Evolutionary conservation across 2,113 vertebrate genomes (phyloP).

Genomic region (Pelusios castaneus): DNA sequence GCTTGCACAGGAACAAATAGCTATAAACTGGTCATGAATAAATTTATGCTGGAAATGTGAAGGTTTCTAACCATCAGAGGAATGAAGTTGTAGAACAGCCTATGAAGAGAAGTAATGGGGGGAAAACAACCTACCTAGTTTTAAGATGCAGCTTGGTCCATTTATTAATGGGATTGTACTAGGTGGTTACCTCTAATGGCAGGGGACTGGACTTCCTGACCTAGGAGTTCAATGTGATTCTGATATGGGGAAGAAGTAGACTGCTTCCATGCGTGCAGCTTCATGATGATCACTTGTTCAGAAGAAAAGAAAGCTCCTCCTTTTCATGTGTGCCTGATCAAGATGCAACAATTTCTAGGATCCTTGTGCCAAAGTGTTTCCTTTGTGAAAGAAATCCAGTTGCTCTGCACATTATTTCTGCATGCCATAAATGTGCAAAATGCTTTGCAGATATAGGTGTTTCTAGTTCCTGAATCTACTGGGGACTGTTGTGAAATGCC

Average conservation of each 20-base stretch:
- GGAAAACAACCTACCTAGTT: too few relatives aligned
- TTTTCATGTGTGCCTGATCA: accelerated
- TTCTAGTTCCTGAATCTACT: neutral
- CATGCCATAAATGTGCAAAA: neutral
- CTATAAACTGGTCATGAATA: too few relatives aligned
- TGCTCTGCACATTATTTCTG: neutral
- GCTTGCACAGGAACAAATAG: too few relatives aligned
- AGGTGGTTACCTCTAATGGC: too few relatives aligned
- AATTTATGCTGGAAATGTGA: too few relatives aligned
- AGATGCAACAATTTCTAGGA: neutral
- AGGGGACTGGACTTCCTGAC: too few relatives aligned
- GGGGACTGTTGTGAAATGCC: neutral
- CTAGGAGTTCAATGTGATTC: neutral
- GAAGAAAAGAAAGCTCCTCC: neutral
- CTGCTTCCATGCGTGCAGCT: neutral
- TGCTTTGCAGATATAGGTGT: neutral
- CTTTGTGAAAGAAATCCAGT: neutral
- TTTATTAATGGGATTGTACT: too few relatives aligned
- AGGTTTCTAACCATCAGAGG: too few relatives aligned
- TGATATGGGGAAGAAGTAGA: neutral
- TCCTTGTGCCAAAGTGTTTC: neutral
- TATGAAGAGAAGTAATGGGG: too few relatives aligned
- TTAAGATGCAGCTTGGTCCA: too few relatives aligned
- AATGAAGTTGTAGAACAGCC: too few relatives aligned
- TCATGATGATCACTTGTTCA: conserved; percentile 11